Base-by-base conservation (phyloP, 2,888 invertebrate genomes). In the Tromatobia lineatoria region DNA sequence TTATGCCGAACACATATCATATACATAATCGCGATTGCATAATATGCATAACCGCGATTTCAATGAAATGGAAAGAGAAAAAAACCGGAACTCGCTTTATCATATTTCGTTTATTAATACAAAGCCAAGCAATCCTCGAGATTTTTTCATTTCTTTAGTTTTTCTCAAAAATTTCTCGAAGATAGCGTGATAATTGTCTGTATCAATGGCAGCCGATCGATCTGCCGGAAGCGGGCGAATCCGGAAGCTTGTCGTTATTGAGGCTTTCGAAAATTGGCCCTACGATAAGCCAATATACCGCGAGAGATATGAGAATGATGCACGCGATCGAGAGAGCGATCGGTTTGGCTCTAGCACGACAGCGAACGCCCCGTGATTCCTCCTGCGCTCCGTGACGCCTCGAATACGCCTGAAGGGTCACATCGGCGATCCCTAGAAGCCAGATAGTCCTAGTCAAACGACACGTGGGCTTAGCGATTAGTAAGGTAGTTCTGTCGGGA, bases 211-310 rank as follows among this genome's bases (percentile, higher is more conserved):
- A 87, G 64, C 83, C 83, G 42, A 79, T 73, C 34, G 73, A 74
- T 61, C 71, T 64, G 8, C 54, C 59, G 23, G 67, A 64, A 34
- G 47, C 3, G 11, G 64, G 54, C 1, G 76, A 64, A 45, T 29
- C 66, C 25, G 59, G 38, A 15, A 2, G 42, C 18, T 80, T 80
- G 2, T 83, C 29, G 34, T 18, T 23, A 52, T 75, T 84, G 42
- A 84, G 81, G 71, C 77, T 85, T 71, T 88, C 87, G 52, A 88
- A 80, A 78, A 89, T 87, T 15, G 90, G 88, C 34, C 85, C 89
- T n/a, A 90, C 86, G 47, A 87, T 87, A 0, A 91, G 87, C 91
- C 90, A 90, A 85, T 90, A 91, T 45, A 90, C 82, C 25, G 89
- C 88, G 23, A 90, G 73, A 1, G 88, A 87, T 29, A 87, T 61